phyloP scores from a whole-genome alignment of 2,797 vertebrate genomes.

The Numenius phaeopus region DNA sequence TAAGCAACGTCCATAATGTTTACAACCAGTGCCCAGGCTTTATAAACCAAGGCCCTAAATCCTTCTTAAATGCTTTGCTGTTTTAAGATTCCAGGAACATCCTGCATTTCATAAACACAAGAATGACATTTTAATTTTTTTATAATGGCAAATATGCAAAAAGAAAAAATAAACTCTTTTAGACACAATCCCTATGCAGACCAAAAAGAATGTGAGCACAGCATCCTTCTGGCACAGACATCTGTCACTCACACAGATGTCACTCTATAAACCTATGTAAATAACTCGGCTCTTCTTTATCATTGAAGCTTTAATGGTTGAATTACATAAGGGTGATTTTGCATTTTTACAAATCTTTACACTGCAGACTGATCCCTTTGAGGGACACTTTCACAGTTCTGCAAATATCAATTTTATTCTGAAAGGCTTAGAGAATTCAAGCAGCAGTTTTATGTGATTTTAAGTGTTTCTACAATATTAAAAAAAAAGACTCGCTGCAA shows the following conservation, averaged over 20 bases:
- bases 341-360: constrained; percentile 39
- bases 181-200: constrained; percentile 51
- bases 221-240: constrained; percentile 75
- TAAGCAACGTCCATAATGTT: constrained; percentile 46
- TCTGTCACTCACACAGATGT: constrained; percentile 77
- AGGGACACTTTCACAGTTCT: not conserved
- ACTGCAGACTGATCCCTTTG: not conserved
- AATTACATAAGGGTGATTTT: constrained; percentile 49
- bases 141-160: constrained; percentile 70
- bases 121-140: constrained; percentile 77
- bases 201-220: constrained; percentile 53
- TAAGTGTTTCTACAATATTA: not conserved
- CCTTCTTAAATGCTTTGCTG: constrained; percentile 33
- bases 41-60: constrained; percentile 58
- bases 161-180: constrained; percentile 40
- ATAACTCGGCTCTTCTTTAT: constrained; percentile 35
- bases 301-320: not conserved
- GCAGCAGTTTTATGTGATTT: constrained; percentile 20
- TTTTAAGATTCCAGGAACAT: constrained; percentile 61
- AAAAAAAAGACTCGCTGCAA: not conserved
- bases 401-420: constrained; percentile 5
- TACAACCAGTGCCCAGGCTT: constrained; percentile 57
- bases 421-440: constrained; percentile 19
- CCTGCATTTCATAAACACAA: constrained; percentile 65
- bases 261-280: constrained; percentile 60